phyloP scores from a whole-genome alignment of 2,797 vertebrate species.

The Lepilemur ruficaudatus region DNA sequence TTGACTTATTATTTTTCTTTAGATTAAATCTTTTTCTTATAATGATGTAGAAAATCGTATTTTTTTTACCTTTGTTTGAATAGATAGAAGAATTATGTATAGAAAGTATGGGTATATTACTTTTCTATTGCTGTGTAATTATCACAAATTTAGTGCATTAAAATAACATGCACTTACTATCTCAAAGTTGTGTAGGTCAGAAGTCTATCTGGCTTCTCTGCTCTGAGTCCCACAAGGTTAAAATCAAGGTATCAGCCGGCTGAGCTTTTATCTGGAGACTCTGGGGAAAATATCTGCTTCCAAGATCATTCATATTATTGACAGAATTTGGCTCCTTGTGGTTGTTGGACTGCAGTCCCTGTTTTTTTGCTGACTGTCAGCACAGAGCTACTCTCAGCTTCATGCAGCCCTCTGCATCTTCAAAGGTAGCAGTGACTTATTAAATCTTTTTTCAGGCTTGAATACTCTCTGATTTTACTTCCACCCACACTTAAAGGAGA shows the following conservation, averaged over 20 bases:
- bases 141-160: neutral
- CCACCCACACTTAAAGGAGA: neutral
- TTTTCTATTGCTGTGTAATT: constrained; percentile 39
- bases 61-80: neutral
- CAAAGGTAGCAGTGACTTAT: neutral
- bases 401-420: neutral
- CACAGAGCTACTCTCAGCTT: neutral
- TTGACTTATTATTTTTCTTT: neutral
- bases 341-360: neutral
- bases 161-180: neutral
- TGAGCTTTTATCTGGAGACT: neutral
- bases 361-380: neutral
- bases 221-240: neutral
- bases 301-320: neutral
- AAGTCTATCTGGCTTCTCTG: neutral
- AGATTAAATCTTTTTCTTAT: neutral
- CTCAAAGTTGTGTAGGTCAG: neutral
- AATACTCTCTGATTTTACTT: neutral
- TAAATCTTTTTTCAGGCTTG: neutral
- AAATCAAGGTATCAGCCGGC: neutral
- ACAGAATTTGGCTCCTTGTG: neutral
- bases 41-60: neutral
- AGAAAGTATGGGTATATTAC: neutral
- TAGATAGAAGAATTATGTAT: neutral
- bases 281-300: neutral